phyloP scores from a whole-genome alignment of 2,797 vertebrate genomes.

The Tinamus major region DNA sequence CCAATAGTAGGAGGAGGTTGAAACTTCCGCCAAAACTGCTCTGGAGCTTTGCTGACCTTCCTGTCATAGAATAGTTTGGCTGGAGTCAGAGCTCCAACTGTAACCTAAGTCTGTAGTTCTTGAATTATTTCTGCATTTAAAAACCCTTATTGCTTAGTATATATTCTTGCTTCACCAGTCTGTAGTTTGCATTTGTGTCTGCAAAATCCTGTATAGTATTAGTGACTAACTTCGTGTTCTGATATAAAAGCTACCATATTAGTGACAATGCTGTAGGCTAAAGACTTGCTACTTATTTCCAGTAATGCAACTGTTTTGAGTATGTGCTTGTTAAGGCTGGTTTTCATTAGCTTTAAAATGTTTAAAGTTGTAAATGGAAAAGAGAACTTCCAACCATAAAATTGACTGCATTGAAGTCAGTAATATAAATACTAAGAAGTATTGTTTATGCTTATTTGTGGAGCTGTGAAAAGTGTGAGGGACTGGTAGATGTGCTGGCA shows the following conservation, averaged over 20 bases:
- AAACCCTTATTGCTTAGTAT: background rate
- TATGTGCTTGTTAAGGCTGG: background rate
- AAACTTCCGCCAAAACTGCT: constrained; percentile 30
- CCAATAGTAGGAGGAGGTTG: constrained; percentile 2
- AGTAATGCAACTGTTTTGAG: background rate
- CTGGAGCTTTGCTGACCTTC: constrained; percentile 9
- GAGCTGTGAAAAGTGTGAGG: background rate
- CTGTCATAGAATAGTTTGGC: background rate
- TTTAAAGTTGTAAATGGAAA: background rate
- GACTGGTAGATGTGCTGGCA: background rate
- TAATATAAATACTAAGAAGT: background rate
- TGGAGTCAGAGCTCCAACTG: background rate
- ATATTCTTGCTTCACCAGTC: background rate
- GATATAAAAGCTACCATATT: background rate
- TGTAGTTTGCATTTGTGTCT: background rate
- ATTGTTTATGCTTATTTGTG: background rate
- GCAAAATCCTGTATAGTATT: background rate
- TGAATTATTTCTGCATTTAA: background rate
- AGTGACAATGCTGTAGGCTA: background rate
- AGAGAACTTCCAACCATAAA: background rate
- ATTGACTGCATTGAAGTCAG: background rate
- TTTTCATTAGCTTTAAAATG: background rate
- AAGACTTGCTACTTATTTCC: background rate
- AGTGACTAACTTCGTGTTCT: background rate
- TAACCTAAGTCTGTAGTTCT: background rate